Percentiles rank a stretch among this genome's conserved stretches.
phyloP scores from a whole-genome alignment of 2,888 invertebrate species.

The Himalopsyche anomala region DNA sequence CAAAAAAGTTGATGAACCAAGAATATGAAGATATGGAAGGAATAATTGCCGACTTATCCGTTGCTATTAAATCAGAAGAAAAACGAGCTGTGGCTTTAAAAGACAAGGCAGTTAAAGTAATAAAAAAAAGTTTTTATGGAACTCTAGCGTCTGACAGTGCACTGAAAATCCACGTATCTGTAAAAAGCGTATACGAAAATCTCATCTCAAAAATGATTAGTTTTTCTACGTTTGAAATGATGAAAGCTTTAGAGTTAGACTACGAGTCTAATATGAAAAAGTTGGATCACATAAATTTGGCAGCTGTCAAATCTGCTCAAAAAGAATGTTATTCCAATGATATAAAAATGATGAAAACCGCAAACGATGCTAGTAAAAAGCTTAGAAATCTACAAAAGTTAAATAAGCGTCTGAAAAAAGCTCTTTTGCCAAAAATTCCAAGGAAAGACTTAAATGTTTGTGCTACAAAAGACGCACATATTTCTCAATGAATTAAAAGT shows the following conservation, averaged over 20 bases:
- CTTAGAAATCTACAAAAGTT: slow-evolving; percentile 75
- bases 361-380: slow-evolving; percentile 78
- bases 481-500: not conserved
- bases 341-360: slow-evolving; percentile 74
- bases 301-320: slow-evolving; percentile 76
- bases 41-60: slow-evolving; percentile 70
- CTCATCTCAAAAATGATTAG: slow-evolving; percentile 78
- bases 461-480: not conserved
- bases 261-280: slow-evolving; percentile 75
- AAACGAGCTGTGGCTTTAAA: slow-evolving; percentile 75
- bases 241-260: slow-evolving; percentile 78
- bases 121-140: slow-evolving; percentile 77
- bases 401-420: slow-evolving; percentile 72
- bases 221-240: slow-evolving; percentile 76
- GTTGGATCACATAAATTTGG: slow-evolving; percentile 77
- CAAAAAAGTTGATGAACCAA: slow-evolving; percentile 66
- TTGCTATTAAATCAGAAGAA: slow-evolving; percentile 72
- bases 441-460: not conserved
- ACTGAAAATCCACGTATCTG: slow-evolving; percentile 77
- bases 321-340: slow-evolving; percentile 75
- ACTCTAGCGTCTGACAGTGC: slow-evolving; percentile 77
- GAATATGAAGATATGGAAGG: slow-evolving; percentile 66
- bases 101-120: slow-evolving; percentile 75
- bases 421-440: slow-evolving; percentile 69
- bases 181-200: slow-evolving; percentile 81